These are phyloP conservation scores for Erynnis tages DNA, from an alignment of 2,888 invertebrate genomes.

Conservation along the genomic window DNA sequence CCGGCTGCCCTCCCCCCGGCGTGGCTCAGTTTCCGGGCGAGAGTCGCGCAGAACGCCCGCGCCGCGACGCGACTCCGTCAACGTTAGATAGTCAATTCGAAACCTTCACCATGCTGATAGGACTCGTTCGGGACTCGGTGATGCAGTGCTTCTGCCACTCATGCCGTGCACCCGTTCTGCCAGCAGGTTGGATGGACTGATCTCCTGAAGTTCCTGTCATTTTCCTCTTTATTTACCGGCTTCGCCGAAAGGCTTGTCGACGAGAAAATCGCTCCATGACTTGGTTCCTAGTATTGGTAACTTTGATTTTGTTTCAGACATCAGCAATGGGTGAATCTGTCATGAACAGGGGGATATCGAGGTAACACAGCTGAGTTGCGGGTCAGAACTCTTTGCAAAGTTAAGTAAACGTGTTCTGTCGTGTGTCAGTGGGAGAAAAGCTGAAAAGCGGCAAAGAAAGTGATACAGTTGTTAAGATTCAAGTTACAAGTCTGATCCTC, in stretches of 20 bases:
- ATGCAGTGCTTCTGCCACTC: conserved; percentile 97
- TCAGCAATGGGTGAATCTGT: neutral
- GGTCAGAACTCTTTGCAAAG: no score
- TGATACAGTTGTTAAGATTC: neutral
- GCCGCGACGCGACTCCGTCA: conserved; percentile 74
- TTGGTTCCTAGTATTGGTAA: conserved; percentile 29
- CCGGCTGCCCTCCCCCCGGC: conserved; percentile 81
- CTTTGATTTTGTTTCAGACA: conserved; percentile 27
- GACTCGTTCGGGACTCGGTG: conserved; percentile 94
- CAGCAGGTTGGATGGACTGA: conserved; percentile 84
- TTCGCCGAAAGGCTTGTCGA: conserved; percentile 49
- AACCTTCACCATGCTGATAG: conserved; percentile 89
- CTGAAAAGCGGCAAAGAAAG: no score
- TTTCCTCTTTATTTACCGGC: conserved; percentile 44
- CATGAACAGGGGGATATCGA: neutral
- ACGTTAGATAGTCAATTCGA: conserved; percentile 75
- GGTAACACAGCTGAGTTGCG: neutral
- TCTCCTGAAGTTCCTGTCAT: conserved; percentile 35
- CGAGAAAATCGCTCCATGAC: conserved; percentile 55
- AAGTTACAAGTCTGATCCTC: neutral
- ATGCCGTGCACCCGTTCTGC: conserved; percentile 91
- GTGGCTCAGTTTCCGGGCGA: conserved; percentile 81
- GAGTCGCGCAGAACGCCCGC: conserved; percentile 83
- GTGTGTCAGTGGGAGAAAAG: neutral
- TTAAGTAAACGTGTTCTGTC: no score